phyloP scores from a whole-genome alignment of 2,113 vertebrate genomes.

The Perca fluviatilis region DNA sequence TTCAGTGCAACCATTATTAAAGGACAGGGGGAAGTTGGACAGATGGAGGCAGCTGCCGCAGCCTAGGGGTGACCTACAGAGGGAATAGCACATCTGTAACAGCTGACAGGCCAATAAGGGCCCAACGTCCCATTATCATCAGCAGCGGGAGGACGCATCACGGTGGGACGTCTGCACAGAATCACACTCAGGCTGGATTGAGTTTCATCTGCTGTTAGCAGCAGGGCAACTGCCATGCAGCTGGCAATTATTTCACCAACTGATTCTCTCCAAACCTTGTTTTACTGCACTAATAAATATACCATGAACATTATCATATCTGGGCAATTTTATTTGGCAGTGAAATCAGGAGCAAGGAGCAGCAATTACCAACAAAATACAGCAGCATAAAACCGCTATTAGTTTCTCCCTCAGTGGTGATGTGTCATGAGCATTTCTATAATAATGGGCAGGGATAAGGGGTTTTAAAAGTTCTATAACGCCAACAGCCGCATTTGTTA shows the following conservation, averaged over 20 bases:
- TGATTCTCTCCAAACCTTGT: slow-evolving; percentile 1
- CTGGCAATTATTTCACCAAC: slow-evolving; percentile 22
- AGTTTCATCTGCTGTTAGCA: slow-evolving; percentile 37
- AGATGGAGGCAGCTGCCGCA: slow-evolving; percentile 59
- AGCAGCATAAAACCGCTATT: slow-evolving; percentile 35
- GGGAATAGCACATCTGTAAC: slow-evolving; percentile 71
- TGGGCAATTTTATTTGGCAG: slow-evolving; percentile 36
- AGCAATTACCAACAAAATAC: slow-evolving; percentile 48
- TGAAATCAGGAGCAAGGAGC: slow-evolving; percentile 51
- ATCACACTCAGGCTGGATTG: slow-evolving; percentile 34
- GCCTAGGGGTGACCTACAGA: slow-evolving; percentile 73
- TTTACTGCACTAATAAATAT: slow-evolving; percentile 33
- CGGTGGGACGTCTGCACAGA: slow-evolving; percentile 26
- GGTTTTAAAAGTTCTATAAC: slow-evolving; percentile 20
- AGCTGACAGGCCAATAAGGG: slow-evolving; percentile 74
- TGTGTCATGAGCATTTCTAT: slow-evolving; percentile 31
- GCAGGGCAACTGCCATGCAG: slow-evolving; percentile 31
- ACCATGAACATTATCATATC: slow-evolving; percentile 16
- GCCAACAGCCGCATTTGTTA: slow-evolving; percentile 42
- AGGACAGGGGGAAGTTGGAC: background rate
- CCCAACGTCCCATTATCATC: slow-evolving; percentile 64
- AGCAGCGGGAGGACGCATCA: slow-evolving; percentile 46
- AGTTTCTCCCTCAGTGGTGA: slow-evolving; percentile 8
- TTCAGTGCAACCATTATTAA: background rate
- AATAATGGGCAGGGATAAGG: slow-evolving; percentile 2